A percentile compares a stretch with the other conserved stretches of the same genome.
phyloP scores from a whole-genome alignment of 23 tunicate genomes.

The Halocynthia roretzi region DNA sequence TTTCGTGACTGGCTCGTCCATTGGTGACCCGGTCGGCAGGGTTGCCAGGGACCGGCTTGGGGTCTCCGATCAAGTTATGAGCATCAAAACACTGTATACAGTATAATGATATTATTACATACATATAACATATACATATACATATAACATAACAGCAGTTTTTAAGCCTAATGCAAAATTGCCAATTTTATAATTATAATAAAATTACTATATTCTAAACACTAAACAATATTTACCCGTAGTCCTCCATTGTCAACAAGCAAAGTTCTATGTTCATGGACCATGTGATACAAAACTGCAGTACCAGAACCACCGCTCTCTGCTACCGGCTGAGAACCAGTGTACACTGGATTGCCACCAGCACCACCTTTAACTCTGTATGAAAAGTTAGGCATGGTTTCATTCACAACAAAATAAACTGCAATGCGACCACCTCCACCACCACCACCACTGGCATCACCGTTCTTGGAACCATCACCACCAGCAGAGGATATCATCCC shows the following conservation, averaged over 20 bases:
- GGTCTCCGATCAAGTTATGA: conserved; percentile 23
- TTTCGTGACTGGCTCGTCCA: conserved; percentile 21
- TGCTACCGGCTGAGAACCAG: neutral
- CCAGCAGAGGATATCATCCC: conserved; percentile 14
- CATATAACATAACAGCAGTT: too few species aligned
- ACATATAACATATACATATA: too few species aligned
- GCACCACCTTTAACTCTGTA: conserved; percentile 9
- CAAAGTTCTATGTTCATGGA: conserved; percentile 20
- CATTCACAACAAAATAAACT: conserved; percentile 7
- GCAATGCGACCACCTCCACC: conserved; percentile 23
- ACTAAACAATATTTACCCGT: neutral
- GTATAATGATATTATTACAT: too few species aligned
- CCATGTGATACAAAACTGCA: conserved; percentile 15
- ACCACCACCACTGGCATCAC: conserved; percentile 10
- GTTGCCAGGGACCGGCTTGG: conserved; percentile 20
- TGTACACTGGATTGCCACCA: neutral
- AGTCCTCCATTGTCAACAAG: conserved; percentile 23
- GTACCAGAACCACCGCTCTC: conserved; percentile 27
- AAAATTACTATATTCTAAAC: too few species aligned
- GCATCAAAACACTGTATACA: conserved; percentile 10
- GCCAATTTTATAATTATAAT: too few species aligned
- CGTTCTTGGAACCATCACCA: conserved; percentile 9
- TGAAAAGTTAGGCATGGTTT: conserved; percentile 11
- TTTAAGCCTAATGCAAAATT: too few species aligned
- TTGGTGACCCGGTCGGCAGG: conserved; percentile 30